Conservation (phyloP, 1,140 invertebrate genomes). For the Calliopsis andreniformis region DNA sequence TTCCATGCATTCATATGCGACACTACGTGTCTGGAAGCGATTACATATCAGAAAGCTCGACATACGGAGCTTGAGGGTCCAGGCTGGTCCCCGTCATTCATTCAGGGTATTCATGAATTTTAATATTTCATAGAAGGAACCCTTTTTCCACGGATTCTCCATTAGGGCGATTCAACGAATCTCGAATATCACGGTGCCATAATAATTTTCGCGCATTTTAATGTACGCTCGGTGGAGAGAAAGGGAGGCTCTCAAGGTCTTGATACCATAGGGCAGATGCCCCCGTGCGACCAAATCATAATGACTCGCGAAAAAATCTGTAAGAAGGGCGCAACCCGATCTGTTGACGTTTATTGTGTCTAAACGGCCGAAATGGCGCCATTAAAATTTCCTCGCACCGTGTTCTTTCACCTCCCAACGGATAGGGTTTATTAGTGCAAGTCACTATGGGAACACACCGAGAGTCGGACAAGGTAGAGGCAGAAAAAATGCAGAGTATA, state of each 20-base stretch:
- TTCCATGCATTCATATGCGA: background rate
- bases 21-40: background rate
- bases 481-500: slow-evolving; percentile 3
- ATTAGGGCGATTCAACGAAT: slow-evolving; percentile 62
- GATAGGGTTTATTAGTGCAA: slow-evolving; percentile 65
- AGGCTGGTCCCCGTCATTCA: background rate
- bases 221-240: slow-evolving; percentile 38
- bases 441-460: slow-evolving; percentile 67
- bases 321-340: slow-evolving; percentile 64
- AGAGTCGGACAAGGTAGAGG: slow-evolving; percentile 9
- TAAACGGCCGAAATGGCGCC: slow-evolving; percentile 70
- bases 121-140: slow-evolving; percentile 71
- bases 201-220: slow-evolving; percentile 64
- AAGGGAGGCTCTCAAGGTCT: background rate
- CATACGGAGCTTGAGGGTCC: slow-evolving; percentile 19
- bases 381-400: slow-evolving; percentile 71
- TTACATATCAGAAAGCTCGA: slow-evolving; percentile 34
- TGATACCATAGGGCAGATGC: slow-evolving; percentile 61
- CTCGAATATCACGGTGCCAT: slow-evolving; percentile 69
- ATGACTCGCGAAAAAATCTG: slow-evolving; percentile 68
- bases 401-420: slow-evolving; percentile 43
- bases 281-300: slow-evolving; percentile 56
- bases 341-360: slow-evolving; percentile 75
- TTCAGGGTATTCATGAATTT: slow-evolving; percentile 71
- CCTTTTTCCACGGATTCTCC: slow-evolving; percentile 54